Percentiles rank a stretch among this genome's conserved stretches.
Conservation (phyloP, 2,797 vertebrate genomes). For the Xyrichtys novacula region DNA sequence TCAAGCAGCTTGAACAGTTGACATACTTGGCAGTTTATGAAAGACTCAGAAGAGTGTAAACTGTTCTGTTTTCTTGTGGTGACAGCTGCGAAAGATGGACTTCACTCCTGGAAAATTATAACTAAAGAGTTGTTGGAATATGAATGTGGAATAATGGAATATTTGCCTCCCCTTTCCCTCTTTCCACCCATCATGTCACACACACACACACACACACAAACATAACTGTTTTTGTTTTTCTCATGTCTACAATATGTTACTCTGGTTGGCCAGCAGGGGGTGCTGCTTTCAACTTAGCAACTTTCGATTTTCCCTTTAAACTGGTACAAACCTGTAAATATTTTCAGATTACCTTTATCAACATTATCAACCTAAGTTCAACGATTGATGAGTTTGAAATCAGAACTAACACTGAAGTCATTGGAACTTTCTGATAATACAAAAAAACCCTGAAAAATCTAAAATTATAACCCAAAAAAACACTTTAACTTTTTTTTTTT, state of each 20-base stretch:
- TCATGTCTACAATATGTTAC: constrained; percentile 41
- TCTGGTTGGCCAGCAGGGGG: constrained; percentile 61
- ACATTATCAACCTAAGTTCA: constrained; percentile 34
- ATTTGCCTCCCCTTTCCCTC: constrained; percentile 36
- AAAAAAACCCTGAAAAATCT: constrained; percentile 2
- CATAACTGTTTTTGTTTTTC: constrained; percentile 28
- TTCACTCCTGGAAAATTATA: constrained; percentile 64
- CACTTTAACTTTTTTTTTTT: constrained; percentile 28
- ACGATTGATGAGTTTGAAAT: constrained; percentile 15
- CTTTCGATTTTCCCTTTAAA: constrained; percentile 58
- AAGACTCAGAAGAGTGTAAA: constrained; percentile 56
- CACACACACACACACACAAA: background rate
- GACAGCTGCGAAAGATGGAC: constrained; percentile 79
- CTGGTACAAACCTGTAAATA: constrained; percentile 76
- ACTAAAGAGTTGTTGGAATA: constrained; percentile 60
- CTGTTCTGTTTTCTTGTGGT: constrained; percentile 81
- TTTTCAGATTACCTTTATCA: constrained; percentile 45
- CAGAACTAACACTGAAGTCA: constrained; percentile 1
- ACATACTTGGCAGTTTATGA: constrained; percentile 72
- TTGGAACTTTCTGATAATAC: background rate
- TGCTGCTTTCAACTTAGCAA: constrained; percentile 58
- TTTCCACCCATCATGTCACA: constrained; percentile 1
- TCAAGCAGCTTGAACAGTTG: constrained; percentile 83
- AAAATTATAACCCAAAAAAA: constrained; percentile 11
- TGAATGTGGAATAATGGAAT: constrained; percentile 68